Base-by-base conservation (phyloP, 2,797 vertebrate species). In the Oryzias dopingdopingensis region DNA sequence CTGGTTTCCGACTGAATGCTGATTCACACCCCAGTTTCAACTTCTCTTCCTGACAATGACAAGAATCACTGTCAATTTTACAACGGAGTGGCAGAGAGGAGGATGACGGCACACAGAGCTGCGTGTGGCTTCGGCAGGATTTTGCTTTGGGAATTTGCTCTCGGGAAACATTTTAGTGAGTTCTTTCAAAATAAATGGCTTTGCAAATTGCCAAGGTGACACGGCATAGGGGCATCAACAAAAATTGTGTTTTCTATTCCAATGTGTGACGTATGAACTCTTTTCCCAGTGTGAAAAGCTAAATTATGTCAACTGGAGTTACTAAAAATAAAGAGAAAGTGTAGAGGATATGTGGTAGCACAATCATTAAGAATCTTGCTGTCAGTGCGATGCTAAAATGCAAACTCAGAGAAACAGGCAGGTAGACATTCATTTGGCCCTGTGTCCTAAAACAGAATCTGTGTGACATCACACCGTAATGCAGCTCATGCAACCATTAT, bases 21-120 rank as follows among this genome's bases (percentile, higher is more conserved):
- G 89, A 80, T 72, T 92, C 90, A 92, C 86, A 91, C 86, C 86
- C 83, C 90, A 85, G 90, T 91, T 90, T 92, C 92, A 91, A 91
- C 91, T 90, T 92, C 92, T 90, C 91, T 91, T 90, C 91, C 92
- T 93, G 90, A 91, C 90, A 91, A 93, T 91, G 89, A 93, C 90
- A 93, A 93, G 91, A 93, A 92, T 87, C 80, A 92, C 82, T 86
- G 89, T 91, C 89, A 90, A 89, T 86, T 86, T 82, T 90, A 91
- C 88, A 90, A 87, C 69, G 82, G 73, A 74, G 79, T 81, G 76
- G 86, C 83, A 77, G 71, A 81, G 76, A 70, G 81, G 40, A 73
- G 76, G 80, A 56, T 79, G 83, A 83, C 83, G 68, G 87, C 81
- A 81, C 78, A 77, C 79, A 82, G 71, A 62, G 72, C 76, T 67